Conservation (phyloP, 2,888 invertebrate species). For the Drosophila cyrtoloma region DNA sequence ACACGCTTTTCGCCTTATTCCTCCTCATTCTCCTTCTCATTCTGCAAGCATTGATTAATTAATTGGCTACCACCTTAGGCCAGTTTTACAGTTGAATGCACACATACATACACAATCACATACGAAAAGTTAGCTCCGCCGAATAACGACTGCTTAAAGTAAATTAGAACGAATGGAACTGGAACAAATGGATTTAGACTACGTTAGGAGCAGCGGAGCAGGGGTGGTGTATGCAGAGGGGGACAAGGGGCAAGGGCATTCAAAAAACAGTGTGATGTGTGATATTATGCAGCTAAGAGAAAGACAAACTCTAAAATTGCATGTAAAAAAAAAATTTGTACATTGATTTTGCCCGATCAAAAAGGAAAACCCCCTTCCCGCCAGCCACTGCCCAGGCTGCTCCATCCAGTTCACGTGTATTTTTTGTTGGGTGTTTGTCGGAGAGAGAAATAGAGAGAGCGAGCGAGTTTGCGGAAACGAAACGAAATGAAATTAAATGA, state of each 20-base stretch:
- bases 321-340: slow-evolving; percentile 40
- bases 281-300: slow-evolving; percentile 41
- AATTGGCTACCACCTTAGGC: slow-evolving; percentile 31
- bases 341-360: slow-evolving; percentile 31
- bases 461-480: slow-evolving; percentile 30
- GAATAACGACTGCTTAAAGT: slow-evolving; percentile 53
- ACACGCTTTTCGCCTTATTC: background rate
- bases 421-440: slow-evolving; percentile 6
- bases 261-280: slow-evolving; percentile 41
- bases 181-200: background rate
- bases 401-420: background rate
- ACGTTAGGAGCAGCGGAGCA: background rate
- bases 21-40: background rate
- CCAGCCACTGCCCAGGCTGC: background rate
- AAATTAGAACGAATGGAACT: slow-evolving; percentile 20
- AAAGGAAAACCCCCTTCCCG: background rate
- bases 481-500: background rate
- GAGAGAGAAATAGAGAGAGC: slow-evolving; percentile 15
- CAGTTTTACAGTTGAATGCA: slow-evolving; percentile 57
- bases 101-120: background rate
- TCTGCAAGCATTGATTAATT: slow-evolving; percentile 20
- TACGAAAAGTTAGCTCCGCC: slow-evolving; percentile 26
- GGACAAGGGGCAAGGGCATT: background rate
- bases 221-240: background rate
- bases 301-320: slow-evolving; percentile 22